Conservation (phyloP, 2,113 vertebrate genomes). For the Pleuronectes platessa region DNA sequence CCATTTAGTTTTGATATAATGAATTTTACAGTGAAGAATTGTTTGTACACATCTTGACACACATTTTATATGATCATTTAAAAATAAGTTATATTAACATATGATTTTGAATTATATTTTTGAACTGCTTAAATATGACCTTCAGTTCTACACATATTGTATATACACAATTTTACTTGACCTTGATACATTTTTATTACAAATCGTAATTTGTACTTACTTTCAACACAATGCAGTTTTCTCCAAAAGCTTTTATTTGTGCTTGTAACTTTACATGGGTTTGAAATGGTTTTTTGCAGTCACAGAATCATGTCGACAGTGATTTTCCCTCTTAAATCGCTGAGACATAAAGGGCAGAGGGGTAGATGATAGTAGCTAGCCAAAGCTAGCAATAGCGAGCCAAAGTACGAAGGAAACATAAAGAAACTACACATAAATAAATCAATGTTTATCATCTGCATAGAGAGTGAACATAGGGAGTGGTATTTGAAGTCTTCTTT, state of each 20-base stretch:
- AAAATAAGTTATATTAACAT: too few relatives aligned
- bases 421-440: background rate
- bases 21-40: too few relatives aligned
- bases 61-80: background rate
- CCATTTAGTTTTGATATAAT: background rate
- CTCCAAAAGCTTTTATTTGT: too few relatives aligned
- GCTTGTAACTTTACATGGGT: background rate
- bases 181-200: too few relatives aligned
- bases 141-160: too few relatives aligned
- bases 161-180: background rate
- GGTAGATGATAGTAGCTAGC: background rate
- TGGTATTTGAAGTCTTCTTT: background rate
- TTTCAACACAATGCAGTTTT: too few relatives aligned
- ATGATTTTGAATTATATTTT: too few relatives aligned
- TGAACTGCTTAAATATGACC: background rate
- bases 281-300: background rate
- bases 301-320: background rate
- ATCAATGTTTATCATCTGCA: background rate
- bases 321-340: background rate
- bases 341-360: too few relatives aligned
- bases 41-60: too few relatives aligned
- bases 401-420: background rate
- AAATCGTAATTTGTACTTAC: too few relatives aligned
- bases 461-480: background rate
- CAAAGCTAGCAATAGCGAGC: background rate